phyloP scores from a whole-genome alignment of 2,888 invertebrate species.

The Torymus texanus region DNA sequence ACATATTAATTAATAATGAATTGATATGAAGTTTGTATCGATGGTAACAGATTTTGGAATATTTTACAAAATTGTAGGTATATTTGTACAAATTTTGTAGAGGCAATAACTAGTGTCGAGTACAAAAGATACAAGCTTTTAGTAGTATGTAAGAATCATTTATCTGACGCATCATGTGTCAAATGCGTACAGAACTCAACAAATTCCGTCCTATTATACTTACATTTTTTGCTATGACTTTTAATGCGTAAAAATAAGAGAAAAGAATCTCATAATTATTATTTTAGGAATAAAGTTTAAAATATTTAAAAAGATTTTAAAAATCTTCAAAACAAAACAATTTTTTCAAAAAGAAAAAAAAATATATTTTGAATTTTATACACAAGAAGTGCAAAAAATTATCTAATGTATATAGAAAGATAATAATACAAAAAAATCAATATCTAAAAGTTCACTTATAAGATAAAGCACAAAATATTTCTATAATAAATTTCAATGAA shows the following conservation, averaged over 20 bases:
- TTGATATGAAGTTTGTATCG: constrained; percentile 11
- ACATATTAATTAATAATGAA: constrained; percentile 21
- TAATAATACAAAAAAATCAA: constrained; percentile 10
- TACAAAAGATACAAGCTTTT: constrained; percentile 49
- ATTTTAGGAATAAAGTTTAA: constrained; percentile 7
- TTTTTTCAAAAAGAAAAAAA: background rate
- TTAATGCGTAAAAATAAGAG: constrained; percentile 30
- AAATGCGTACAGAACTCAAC: constrained; percentile 17
- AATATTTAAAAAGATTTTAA: constrained; percentile 13
- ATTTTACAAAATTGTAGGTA: background rate
- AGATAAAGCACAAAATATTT: background rate
- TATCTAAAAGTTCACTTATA: background rate
- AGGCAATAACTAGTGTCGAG: constrained; percentile 36
- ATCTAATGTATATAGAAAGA: constrained; percentile 16
- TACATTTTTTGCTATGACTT: constrained; percentile 30
- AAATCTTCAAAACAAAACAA: background rate
- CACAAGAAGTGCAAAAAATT: constrained; percentile 6
- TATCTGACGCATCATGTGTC: constrained; percentile 18
- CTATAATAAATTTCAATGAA: background rate
- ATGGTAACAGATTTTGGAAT: background rate
- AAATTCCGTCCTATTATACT: constrained; percentile 44
- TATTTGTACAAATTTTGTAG: constrained; percentile 32
- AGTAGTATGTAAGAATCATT: constrained; percentile 34
- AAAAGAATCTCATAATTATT: constrained; percentile 34
- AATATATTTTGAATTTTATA: background rate